Evolutionary conservation across 2,113 vertebrate species (phyloP), one percentile per base, ranked within the genome.

Genomic region (Dromiciops gliroides): DNA sequence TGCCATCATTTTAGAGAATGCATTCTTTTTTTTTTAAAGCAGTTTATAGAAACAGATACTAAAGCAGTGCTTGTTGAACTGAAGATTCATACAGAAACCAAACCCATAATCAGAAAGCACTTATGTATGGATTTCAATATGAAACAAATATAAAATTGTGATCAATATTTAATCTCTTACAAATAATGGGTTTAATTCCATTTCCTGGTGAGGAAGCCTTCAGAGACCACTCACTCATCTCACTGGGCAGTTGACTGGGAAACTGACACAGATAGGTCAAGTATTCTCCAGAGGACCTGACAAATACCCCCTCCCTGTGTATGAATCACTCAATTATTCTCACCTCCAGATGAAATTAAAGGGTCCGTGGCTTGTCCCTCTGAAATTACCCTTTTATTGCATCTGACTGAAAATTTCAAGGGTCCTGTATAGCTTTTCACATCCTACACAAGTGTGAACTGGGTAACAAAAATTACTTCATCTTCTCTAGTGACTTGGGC

Each of bases 111-210:
- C 94, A 93, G 48, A 94, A 96, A 96, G 92, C 95, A 95, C 96
- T 97, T 97, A 96, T 90, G 75, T 97, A 97, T 95, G 95, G 97
- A 97, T 97, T 97, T 96, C 95, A 93, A 97, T 96, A 92, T 93
- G 56, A 96, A 98, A 96, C 95, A 97, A 96, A 96, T 97, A 95
- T 96, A 97, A 97, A 97, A 97, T 94, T 94, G 52, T 95, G 90
- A 97, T 97, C 96, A 98, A 97, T 97, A 97, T 97, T 97, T 97
- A 97, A 97, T 97, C 93, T 96, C 96, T 97, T 96, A 95, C 95
- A 96, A 97, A 97, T 94, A 95, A 95, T 95, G 93, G 95, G 50
- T 91, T 98, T 97, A 95, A 96, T 98, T 97, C 95, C 93, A 97
- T 97, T 98, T 97, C 97, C 97, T 97, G 95, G 93, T 95, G 92